Conservation (phyloP, 2,113 vertebrate genomes). For the Papio anubis region DNA sequence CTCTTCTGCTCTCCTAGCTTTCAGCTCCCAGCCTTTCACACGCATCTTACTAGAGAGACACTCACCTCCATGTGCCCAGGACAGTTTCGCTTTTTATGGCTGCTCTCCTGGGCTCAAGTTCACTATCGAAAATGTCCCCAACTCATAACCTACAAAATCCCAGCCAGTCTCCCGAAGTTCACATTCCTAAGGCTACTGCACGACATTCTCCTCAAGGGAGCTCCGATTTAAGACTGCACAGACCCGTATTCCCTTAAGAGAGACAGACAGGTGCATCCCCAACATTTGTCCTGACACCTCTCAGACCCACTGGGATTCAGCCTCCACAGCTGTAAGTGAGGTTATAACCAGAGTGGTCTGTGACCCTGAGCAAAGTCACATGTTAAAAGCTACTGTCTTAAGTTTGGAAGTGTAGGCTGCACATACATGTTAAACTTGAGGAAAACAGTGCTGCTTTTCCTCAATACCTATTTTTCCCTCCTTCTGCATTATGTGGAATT, state of each 20-base stretch:
- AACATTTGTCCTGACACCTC: neutral
- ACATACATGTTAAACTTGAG: neutral
- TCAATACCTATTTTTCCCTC: neutral
- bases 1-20: neutral
- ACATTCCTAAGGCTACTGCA: neutral
- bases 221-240: conserved; percentile 33
- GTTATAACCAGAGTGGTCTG: accelerated
- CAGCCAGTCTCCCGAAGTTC: neutral
- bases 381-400: neutral
- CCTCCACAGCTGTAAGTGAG: neutral
- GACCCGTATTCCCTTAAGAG: neutral
- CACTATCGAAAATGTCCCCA: neutral
- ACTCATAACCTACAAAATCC: neutral
- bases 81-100: neutral
- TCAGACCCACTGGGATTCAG: neutral
- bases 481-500: conserved; percentile 50
- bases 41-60: neutral
- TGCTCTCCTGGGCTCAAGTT: neutral
- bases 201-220: conserved; percentile 17
- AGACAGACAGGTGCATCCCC: neutral
- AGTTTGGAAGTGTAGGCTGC: neutral
- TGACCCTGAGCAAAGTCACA: neutral
- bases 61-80: neutral
- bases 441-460: neutral
- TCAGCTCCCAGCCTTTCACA: neutral